Conservation (phyloP, 2,797 vertebrate species). For the Notolepis coatsorum region DNA sequence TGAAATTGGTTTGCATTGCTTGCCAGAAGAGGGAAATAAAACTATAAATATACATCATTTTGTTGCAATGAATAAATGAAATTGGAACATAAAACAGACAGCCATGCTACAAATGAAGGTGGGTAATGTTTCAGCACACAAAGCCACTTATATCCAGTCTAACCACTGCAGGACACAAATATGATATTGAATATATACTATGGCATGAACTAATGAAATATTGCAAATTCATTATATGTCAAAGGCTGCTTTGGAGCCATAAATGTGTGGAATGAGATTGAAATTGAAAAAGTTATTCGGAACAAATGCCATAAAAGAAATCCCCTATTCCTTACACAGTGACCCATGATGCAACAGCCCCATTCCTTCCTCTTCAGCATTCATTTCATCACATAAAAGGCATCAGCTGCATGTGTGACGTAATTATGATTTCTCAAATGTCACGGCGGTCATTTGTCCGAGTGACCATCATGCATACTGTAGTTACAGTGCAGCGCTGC, state of each 20-base stretch:
- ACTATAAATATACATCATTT: slow-evolving; percentile 45
- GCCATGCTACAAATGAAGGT: slow-evolving; percentile 30
- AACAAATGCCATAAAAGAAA: slow-evolving; percentile 79
- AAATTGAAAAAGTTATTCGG: slow-evolving; percentile 79
- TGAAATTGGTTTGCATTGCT: slow-evolving; percentile 48
- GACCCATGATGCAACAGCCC: slow-evolving; percentile 58
- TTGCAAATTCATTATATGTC: slow-evolving; percentile 73
- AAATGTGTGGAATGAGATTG: slow-evolving; percentile 80
- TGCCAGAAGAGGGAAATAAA: slow-evolving; percentile 46
- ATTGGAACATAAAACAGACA: slow-evolving; percentile 59
- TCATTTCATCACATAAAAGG: slow-evolving; percentile 65
- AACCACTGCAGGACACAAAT: slow-evolving; percentile 62
- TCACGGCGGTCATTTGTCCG: slow-evolving; percentile 64
- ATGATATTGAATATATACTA: slow-evolving; percentile 67
- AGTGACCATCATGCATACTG: slow-evolving; percentile 39
- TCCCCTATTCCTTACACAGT: slow-evolving; percentile 56
- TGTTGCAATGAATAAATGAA: slow-evolving; percentile 68
- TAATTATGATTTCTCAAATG: slow-evolving; percentile 72
- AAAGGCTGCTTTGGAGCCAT: slow-evolving; percentile 76
- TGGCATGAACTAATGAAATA: slow-evolving; percentile 67
- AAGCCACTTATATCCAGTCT: slow-evolving; percentile 57
- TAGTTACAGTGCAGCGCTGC: slow-evolving; percentile 24
- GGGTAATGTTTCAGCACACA: slow-evolving; percentile 49
- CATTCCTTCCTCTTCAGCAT: slow-evolving; percentile 34
- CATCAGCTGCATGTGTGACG: slow-evolving; percentile 57